Conservation (phyloP, 2,113 vertebrate species). For the Platichthys flesus region DNA sequence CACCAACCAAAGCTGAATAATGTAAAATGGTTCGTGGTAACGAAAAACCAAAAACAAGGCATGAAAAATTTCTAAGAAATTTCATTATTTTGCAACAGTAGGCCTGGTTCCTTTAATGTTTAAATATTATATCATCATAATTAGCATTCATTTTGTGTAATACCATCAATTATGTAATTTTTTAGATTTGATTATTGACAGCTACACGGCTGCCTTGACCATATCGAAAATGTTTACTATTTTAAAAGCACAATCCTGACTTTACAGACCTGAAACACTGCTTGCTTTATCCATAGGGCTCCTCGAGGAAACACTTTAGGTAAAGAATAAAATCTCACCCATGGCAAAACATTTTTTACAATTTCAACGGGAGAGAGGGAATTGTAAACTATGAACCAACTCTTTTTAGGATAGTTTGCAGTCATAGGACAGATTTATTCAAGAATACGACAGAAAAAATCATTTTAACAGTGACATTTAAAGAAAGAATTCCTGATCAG, state of each 20-base stretch:
- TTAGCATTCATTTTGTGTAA: not conserved
- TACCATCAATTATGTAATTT: not conserved
- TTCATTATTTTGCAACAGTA: not conserved
- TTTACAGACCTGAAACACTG: not conserved
- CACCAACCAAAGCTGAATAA: too few species aligned
- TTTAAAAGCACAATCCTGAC: not conserved
- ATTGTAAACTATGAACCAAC: not conserved
- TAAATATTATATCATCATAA: not conserved
- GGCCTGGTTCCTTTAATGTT: not conserved
- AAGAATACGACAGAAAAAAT: conserved; percentile 31
- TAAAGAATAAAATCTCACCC: not conserved
- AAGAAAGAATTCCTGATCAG: conserved; percentile 38
- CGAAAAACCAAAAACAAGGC: too few species aligned
- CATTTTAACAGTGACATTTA: conserved; percentile 64
- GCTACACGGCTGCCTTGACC: not conserved
- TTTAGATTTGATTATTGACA: not conserved
- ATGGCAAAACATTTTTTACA: not conserved
- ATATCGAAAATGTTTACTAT: too few species aligned
- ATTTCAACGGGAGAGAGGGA: not conserved
- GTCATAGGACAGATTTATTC: conserved; percentile 5
- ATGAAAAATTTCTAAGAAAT: not conserved
- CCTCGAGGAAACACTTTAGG: not conserved
- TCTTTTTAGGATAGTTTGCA: not conserved
- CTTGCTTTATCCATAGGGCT: not conserved
- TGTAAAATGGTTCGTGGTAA: not conserved